Conservation (phyloP, 2,888 invertebrate species). For the Herminia tarsipennalis region DNA sequence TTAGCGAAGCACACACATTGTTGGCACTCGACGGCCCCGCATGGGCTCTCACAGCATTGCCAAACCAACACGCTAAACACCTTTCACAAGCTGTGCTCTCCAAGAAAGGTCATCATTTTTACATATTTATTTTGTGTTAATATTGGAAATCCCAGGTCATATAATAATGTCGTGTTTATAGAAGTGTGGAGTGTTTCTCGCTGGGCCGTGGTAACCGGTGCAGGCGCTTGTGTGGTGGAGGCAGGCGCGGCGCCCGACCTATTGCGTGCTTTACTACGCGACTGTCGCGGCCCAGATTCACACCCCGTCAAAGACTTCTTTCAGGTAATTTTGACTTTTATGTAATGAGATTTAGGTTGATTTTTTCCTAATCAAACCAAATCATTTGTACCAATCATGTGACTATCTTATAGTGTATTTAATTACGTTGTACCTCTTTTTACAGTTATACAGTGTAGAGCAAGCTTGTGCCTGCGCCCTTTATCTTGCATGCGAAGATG, state of each 20-base stretch:
- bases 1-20: slow-evolving; percentile 91
- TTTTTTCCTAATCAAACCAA: too few relatives aligned
- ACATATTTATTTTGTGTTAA: neutral
- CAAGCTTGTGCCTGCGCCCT: slow-evolving; percentile 96
- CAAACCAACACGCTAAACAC: slow-evolving; percentile 58
- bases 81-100: slow-evolving; percentile 66
- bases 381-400: too few relatives aligned
- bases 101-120: slow-evolving; percentile 67
- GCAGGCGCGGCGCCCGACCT: slow-evolving; percentile 96
- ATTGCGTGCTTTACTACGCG: slow-evolving; percentile 91
- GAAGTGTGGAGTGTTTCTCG: slow-evolving; percentile 76
- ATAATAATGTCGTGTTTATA: too few relatives aligned
- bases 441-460: slow-evolving; percentile 88
- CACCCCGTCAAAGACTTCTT: slow-evolving; percentile 95
- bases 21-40: slow-evolving; percentile 94
- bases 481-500: slow-evolving; percentile 91
- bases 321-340: too few relatives aligned
- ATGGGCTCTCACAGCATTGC: slow-evolving; percentile 89
- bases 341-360: too few relatives aligned
- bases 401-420: too few relatives aligned
- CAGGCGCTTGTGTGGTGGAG: slow-evolving; percentile 93
- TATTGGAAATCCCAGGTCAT: too few relatives aligned
- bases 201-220: slow-evolving; percentile 94
- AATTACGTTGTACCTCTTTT: neutral
- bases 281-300: slow-evolving; percentile 94